These are phyloP conservation scores for Melanogrammus aeglefinus DNA, from an alignment of 2,797 vertebrate genomes.

Conservation along the genomic window DNA sequence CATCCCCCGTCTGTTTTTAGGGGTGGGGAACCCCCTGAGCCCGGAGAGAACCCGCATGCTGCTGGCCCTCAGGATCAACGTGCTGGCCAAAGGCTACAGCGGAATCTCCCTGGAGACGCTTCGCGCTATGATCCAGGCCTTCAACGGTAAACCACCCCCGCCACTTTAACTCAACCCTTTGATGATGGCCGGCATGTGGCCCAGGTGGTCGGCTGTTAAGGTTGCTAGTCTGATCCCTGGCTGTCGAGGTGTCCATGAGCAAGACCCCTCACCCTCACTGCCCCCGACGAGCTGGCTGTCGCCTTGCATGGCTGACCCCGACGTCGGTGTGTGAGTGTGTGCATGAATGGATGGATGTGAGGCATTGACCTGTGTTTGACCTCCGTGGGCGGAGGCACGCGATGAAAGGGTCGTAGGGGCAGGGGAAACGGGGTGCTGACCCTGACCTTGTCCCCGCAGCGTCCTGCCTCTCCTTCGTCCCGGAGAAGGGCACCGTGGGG, in stretches of 20 bases:
- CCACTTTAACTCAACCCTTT: neutral
- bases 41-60: conserved; percentile 97
- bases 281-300: too few species aligned
- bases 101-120: conserved; percentile 94
- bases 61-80: conserved; percentile 92
- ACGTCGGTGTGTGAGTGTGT: too few species aligned
- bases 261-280: too few species aligned
- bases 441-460: conserved; percentile 66
- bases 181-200: too few species aligned
- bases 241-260: too few species aligned
- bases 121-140: conserved; percentile 85
- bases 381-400: neutral
- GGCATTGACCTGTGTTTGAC: neutral
- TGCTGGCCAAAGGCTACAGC: conserved; percentile 95
- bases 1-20: conserved; percentile 61
- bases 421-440: neutral
- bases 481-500: conserved; percentile 96
- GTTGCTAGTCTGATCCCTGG: too few species aligned
- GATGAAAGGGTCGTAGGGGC: neutral
- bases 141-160: conserved; percentile 81
- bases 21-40: conserved; percentile 90
- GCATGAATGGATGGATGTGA: too few species aligned
- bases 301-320: too few species aligned
- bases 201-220: too few species aligned
- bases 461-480: conserved; percentile 93